phyloP scores from a whole-genome alignment of 2,888 invertebrate species.

The Pseudoips prasinana region DNA sequence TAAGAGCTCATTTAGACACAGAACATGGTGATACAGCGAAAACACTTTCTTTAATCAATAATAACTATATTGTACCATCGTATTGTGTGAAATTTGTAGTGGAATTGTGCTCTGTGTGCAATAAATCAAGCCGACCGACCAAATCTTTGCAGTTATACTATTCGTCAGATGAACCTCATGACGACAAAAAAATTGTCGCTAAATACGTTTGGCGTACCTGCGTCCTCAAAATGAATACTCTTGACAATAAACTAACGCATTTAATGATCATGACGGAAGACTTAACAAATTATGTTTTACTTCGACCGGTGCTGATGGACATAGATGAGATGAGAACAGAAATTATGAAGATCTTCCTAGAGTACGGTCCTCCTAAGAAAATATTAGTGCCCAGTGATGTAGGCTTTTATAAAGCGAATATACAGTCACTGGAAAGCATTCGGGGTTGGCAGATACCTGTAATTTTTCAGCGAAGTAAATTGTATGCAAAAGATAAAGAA shows the following conservation, averaged over 20 bases:
- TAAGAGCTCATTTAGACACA: constrained; percentile 1
- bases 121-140: not conserved
- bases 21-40: not conserved
- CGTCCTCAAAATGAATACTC: not conserved
- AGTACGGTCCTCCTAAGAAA: constrained; percentile 18
- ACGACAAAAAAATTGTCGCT: no score
- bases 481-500: constrained; percentile 7
- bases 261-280: constrained; percentile 14
- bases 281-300: constrained; percentile 11
- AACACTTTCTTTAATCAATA: not conserved
- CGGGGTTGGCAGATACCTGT: not conserved
- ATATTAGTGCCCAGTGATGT: constrained; percentile 6
- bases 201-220: not conserved
- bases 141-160: no score
- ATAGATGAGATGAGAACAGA: constrained; percentile 10
- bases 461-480: not conserved
- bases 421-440: not conserved
- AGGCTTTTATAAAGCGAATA: not conserved
- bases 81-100: constrained; percentile 2
- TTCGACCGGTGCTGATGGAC: constrained; percentile 8
- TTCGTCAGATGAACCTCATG: no score
- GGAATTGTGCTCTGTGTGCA: constrained; percentile 1
- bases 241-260: not conserved
- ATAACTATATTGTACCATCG: not conserved
- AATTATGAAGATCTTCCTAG: constrained; percentile 10